These are phyloP conservation scores for Drosophila takahashii DNA, from an alignment of 1,140 invertebrate genomes.

Conservation along the genomic window DNA sequence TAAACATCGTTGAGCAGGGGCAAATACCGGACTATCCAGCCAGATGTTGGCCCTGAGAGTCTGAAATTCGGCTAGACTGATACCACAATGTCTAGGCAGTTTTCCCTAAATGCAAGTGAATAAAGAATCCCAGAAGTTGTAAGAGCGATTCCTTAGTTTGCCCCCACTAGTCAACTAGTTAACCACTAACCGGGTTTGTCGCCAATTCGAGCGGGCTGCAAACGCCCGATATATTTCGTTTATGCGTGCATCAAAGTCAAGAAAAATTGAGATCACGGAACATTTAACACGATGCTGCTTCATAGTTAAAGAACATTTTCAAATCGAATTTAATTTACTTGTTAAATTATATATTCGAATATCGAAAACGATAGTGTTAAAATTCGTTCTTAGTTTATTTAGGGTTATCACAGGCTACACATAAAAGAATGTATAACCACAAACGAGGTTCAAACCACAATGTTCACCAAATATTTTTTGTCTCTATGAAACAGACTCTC, in stretches of 20 bases:
- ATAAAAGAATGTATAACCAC: too few species aligned
- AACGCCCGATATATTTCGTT: slow-evolving; percentile 17
- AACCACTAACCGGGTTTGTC: slow-evolving; percentile 19
- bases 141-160: slow-evolving; percentile 3
- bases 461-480: too few species aligned
- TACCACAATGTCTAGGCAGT: background rate
- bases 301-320: too few species aligned
- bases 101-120: slow-evolving; percentile 1
- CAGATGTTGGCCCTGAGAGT: slow-evolving; percentile 3
- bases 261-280: too few species aligned
- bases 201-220: slow-evolving; percentile 3
- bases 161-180: slow-evolving; percentile 9
- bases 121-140: slow-evolving; percentile 4
- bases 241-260: slow-evolving; percentile 6
- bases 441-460: too few species aligned
- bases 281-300: background rate
- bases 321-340: too few species aligned
- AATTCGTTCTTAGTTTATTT: too few species aligned
- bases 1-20: slow-evolving; percentile 17
- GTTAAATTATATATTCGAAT: too few species aligned
- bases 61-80: background rate
- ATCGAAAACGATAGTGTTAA: too few species aligned
- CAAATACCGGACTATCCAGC: background rate
- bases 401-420: too few species aligned
- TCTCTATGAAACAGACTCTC: too few species aligned